These are phyloP conservation scores for Schizopygopsis malacanthus DNA, from an alignment of 2,797 vertebrate species.

Conservation along the genomic window DNA sequence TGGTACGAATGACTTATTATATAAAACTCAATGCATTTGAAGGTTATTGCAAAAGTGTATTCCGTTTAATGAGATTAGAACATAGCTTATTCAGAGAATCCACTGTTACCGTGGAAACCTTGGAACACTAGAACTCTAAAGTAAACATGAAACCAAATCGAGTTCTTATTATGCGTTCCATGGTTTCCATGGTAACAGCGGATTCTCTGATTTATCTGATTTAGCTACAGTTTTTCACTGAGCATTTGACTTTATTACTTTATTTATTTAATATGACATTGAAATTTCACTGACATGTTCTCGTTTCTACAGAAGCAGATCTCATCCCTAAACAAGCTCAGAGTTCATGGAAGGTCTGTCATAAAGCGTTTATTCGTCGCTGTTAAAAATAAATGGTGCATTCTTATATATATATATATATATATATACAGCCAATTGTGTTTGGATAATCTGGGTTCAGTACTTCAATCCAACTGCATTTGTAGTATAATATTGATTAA, in stretches of 20 bases:
- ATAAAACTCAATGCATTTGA: not conserved
- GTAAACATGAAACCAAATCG: not conserved
- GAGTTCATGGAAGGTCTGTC: not conserved
- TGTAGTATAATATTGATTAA: not conserved
- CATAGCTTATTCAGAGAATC: not conserved
- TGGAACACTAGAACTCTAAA: not conserved
- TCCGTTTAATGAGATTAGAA: not conserved
- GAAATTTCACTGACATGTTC: not conserved
- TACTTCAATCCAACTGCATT: not conserved
- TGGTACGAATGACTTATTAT: not conserved
- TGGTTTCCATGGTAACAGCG: not conserved
- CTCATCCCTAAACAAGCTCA: not conserved
- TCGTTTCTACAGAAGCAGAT: not conserved
- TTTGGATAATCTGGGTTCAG: not conserved
- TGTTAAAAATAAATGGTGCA: not conserved
- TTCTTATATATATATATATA: not conserved
- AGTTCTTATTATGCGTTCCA: not conserved
- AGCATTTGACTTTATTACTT: not conserved
- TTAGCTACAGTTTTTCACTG: not conserved
- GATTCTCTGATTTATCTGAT: conserved; percentile 12
- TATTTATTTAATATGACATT: not conserved
- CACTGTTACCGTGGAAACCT: not conserved
- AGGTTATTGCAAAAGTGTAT: not conserved
- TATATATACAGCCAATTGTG: not conserved
- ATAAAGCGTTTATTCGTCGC: not conserved